Conservation (phyloP, 1,140 invertebrate species). For the Drosophila nigromelanica region DNA sequence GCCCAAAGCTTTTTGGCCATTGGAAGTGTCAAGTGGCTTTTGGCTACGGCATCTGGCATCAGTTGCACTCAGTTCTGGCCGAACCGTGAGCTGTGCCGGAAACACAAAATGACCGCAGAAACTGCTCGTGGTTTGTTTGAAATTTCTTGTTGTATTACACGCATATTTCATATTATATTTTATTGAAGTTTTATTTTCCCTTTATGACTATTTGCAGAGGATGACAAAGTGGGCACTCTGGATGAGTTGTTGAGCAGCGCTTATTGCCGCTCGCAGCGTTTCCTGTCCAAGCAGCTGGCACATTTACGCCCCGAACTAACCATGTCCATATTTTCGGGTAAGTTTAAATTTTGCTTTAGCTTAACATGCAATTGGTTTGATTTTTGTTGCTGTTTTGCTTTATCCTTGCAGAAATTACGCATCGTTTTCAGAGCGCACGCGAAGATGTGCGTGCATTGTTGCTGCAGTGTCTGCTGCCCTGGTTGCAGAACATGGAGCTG, state of each 20-base stretch:
- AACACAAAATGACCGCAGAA: slow-evolving; percentile 35
- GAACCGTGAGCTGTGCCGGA: slow-evolving; percentile 6
- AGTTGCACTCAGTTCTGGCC: slow-evolving; percentile 28
- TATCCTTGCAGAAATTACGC: slow-evolving; percentile 93
- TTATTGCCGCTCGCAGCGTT: slow-evolving; percentile 96
- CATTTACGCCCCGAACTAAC: slow-evolving; percentile 97
- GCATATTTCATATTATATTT: background rate
- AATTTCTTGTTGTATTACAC: background rate
- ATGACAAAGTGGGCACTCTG: slow-evolving; percentile 89
- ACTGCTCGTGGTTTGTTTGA: slow-evolving; percentile 7
- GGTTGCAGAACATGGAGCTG: slow-evolving; percentile 99
- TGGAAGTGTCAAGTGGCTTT: slow-evolving; percentile 14
- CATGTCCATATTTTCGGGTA: slow-evolving; percentile 99
- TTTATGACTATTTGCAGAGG: slow-evolving; percentile 83
- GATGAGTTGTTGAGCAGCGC: slow-evolving; percentile 93
- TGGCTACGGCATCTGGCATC: background rate
- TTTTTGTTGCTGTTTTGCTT: slow-evolving; percentile 5
- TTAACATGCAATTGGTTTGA: background rate
- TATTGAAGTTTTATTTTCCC: background rate
- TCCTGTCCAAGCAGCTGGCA: slow-evolving; percentile 95
- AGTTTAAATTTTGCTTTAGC: slow-evolving; percentile 51
- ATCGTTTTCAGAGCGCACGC: slow-evolving; percentile 97
- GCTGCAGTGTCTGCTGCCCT: slow-evolving; percentile 96
- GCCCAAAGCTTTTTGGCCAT: slow-evolving; percentile 27
- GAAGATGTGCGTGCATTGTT: slow-evolving; percentile 94